These are phyloP conservation scores for Arge pagana DNA, from an alignment of 2,888 invertebrate species.

Conservation along the genomic window DNA sequence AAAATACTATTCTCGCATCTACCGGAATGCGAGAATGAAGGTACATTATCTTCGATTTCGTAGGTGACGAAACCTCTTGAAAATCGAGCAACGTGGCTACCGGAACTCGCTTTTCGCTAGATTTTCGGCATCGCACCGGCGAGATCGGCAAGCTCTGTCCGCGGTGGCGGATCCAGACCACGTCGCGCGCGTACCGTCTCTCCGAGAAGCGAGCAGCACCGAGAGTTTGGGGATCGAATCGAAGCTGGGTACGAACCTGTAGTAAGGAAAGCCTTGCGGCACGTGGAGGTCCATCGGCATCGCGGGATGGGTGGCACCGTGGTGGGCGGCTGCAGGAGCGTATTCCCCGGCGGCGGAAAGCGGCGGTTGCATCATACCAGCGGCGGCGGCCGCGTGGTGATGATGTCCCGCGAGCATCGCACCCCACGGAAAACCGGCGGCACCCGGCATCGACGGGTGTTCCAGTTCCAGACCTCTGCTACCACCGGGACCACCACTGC, in stretches of 20 bases:
- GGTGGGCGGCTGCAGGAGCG: slow-evolving; percentile 59
- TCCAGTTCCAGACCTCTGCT: slow-evolving; percentile 29
- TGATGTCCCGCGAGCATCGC: slow-evolving; percentile 58
- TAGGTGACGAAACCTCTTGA: too few species aligned
- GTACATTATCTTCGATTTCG: too few species aligned
- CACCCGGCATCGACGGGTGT: slow-evolving; percentile 40
- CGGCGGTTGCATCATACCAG: slow-evolving; percentile 67
- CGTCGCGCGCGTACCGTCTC: neutral
- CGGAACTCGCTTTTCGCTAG: too few species aligned
- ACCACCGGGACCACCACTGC: slow-evolving; percentile 71
- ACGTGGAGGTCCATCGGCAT: slow-evolving; percentile 93
- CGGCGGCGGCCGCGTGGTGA: slow-evolving; percentile 63
- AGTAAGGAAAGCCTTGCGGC: slow-evolving; percentile 89
- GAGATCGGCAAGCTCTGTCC: too few species aligned
- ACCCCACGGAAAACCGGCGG: slow-evolving; percentile 54
- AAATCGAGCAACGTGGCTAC: too few species aligned
- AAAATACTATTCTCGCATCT: too few species aligned
- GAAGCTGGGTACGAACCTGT: slow-evolving; percentile 69
- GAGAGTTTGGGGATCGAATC: neutral
- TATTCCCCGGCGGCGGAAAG: slow-evolving; percentile 48
- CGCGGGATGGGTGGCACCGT: slow-evolving; percentile 61
- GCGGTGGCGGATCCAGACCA: too few species aligned
- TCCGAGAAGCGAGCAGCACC: neutral
- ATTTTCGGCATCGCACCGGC: too few species aligned
- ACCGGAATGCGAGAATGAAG: too few species aligned